A percentile compares a stretch with the other conserved stretches of the same genome.
These are phyloP conservation scores for Agriopis leucophaearia DNA, from an alignment of 2,888 invertebrate species.

Conservation along the genomic window DNA sequence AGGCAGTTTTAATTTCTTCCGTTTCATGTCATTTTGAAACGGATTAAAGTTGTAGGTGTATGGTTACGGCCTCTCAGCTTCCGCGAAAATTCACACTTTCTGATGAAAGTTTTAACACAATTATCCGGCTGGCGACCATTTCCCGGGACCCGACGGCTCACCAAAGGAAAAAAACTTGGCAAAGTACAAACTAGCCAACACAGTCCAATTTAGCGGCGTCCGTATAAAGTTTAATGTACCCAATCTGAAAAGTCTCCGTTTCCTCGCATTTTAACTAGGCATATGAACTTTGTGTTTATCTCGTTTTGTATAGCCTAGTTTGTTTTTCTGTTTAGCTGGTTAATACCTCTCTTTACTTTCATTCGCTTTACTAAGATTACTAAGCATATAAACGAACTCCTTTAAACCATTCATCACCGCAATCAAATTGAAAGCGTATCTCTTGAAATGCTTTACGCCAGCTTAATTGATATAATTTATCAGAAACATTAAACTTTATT, in stretches of 20 bases:
- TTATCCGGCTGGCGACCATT: slow-evolving; percentile 81
- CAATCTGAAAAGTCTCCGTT: slow-evolving; percentile 78
- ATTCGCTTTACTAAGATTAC: slow-evolving; percentile 14
- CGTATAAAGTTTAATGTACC: slow-evolving; percentile 84
- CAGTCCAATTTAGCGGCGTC: slow-evolving; percentile 82
- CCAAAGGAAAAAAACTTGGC: slow-evolving; percentile 83
- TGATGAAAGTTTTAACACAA: slow-evolving; percentile 85
- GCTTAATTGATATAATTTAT: slow-evolving; percentile 29
- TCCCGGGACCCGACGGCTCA: slow-evolving; percentile 70
- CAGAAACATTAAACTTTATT: slow-evolving; percentile 23
- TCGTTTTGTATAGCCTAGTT: slow-evolving; percentile 28
- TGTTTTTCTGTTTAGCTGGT: too few species aligned
- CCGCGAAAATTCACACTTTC: slow-evolving; percentile 81
- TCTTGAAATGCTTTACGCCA: slow-evolving; percentile 10
- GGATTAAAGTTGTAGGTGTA: slow-evolving; percentile 78
- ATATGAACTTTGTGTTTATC: slow-evolving; percentile 44
- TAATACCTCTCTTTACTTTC: slow-evolving; percentile 13
- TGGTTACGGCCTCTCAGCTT: slow-evolving; percentile 69
- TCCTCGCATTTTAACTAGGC: slow-evolving; percentile 74
- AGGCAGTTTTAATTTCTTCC: slow-evolving; percentile 54
- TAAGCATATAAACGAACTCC: slow-evolving; percentile 1
- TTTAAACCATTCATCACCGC: slow-evolving; percentile 19
- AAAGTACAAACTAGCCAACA: slow-evolving; percentile 84
- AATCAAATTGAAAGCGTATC: slow-evolving; percentile 20
- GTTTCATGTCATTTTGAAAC: slow-evolving; percentile 68